Conservation (phyloP, 2,888 invertebrate genomes). For the Subacronicta megacephala region DNA sequence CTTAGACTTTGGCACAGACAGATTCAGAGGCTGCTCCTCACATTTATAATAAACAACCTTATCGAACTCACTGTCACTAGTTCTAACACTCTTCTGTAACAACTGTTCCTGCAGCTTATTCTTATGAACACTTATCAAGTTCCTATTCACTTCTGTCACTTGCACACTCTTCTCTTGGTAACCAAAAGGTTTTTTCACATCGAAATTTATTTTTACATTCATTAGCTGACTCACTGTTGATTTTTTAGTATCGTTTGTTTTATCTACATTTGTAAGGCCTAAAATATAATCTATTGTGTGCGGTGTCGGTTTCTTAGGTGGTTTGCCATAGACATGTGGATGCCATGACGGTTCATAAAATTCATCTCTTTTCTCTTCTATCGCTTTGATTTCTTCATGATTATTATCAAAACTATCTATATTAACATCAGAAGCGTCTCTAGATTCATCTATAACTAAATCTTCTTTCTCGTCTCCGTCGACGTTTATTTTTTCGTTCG, state of each 20-base stretch:
- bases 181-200: slow-evolving; percentile 63
- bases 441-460: slow-evolving; percentile 67
- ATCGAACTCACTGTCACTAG: slow-evolving; percentile 78
- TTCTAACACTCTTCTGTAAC: slow-evolving; percentile 78
- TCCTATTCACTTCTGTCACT: slow-evolving; percentile 79
- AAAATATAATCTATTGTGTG: slow-evolving; percentile 97
- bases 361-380: slow-evolving; percentile 64
- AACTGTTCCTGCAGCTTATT: slow-evolving; percentile 83
- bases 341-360: slow-evolving; percentile 92
- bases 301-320: slow-evolving; percentile 95
- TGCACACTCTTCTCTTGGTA: slow-evolving; percentile 74
- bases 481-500: slow-evolving; percentile 76
- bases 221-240: slow-evolving; percentile 76
- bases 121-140: slow-evolving; percentile 77
- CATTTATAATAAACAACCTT: slow-evolving; percentile 70
- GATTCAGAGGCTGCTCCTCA: slow-evolving; percentile 90
- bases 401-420: slow-evolving; percentile 46
- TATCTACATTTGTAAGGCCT: slow-evolving; percentile 85
- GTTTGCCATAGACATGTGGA: slow-evolving; percentile 96
- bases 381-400: slow-evolving; percentile 52
- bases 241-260: slow-evolving; percentile 60
- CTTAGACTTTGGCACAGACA: slow-evolving; percentile 89
- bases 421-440: slow-evolving; percentile 59
- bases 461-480: slow-evolving; percentile 74
- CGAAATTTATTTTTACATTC: slow-evolving; percentile 78